Evolutionary conservation across 1,140 invertebrate genomes (phyloP), one percentile per base, ranked within the genome.

Genomic region (Drosophila sproati): DNA sequence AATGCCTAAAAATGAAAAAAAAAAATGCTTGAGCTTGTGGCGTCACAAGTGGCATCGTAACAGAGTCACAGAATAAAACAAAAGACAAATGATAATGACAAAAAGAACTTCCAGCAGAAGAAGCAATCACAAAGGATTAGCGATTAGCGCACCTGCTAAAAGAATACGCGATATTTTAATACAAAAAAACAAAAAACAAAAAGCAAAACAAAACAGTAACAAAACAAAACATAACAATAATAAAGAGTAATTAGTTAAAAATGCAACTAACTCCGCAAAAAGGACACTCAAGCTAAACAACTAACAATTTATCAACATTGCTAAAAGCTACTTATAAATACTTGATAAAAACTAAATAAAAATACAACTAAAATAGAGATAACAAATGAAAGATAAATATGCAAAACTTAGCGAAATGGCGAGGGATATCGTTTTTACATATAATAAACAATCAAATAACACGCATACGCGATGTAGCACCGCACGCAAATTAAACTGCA

Each of bases 381-480:
- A 71, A 48, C 41, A 56, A n/a, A 50, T 28, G 28, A 61, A 39
- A 73, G 76, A 61, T 51, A 48, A 43, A 48, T 41, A 73, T 74
- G 64, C 37, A 69, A 68, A 61, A 67, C 61, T 69, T 67, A 73
- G 45, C 61, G 47, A 75, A 75, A 51, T 61, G 66, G 50, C 77
- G n/a, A 54, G 50, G 55, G 48, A 63, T 60, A 73, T 55, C 41
- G 35, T 39, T 71, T 59, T 59, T 43, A 41, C 57, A 45, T 45
- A 66, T 69, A 59, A 52, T 43, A 57, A 35, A 56, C 56, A 59
- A 51, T 48, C 55, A 75, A 74, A 78, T 77, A 82, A 67, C 69
- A 82, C 74, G 74, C 79, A 82, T 82, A 82, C 80, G 79, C 74
- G 69, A 66, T 41, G 61, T 63, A 52, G 69, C 79, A 77, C 73